phyloP scores from a whole-genome alignment of 2,888 invertebrate genomes.

The Helobdella robusta region DNA sequence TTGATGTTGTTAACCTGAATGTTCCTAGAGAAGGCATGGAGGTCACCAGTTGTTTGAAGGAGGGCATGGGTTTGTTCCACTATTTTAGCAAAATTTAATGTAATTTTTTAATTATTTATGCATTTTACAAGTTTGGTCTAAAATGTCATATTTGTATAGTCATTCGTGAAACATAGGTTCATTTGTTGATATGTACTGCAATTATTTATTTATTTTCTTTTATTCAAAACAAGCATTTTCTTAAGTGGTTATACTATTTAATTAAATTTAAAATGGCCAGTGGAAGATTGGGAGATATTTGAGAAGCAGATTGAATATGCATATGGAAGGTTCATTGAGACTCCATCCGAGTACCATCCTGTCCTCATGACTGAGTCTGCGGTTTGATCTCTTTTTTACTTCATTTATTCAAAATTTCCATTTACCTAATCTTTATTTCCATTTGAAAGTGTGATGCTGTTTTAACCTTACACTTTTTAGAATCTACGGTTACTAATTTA shows the following conservation, averaged over 20 bases:
- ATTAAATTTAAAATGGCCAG: constrained; percentile 43
- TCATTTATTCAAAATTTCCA: background rate
- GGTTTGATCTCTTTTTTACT: constrained; percentile 42
- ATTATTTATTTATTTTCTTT: background rate
- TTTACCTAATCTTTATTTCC: background rate
- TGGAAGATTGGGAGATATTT: constrained; percentile 97
- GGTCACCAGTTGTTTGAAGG: constrained; percentile 83
- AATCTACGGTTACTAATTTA: background rate
- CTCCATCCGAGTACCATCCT: constrained; percentile 88
- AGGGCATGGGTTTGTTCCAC: constrained; percentile 67
- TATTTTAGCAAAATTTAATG: background rate
- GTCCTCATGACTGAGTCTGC: constrained; percentile 95
- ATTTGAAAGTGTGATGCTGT: no score
- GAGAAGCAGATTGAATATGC: constrained; percentile 89
- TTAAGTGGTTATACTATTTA: background rate
- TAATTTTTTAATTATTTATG: background rate
- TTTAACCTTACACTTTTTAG: background rate
- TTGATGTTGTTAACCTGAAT: constrained; percentile 85
- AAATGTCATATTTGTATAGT: no score
- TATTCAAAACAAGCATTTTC: background rate
- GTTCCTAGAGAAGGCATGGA: constrained; percentile 80
- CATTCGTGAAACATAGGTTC: background rate
- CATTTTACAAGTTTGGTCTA: no score
- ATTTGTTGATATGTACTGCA: background rate
- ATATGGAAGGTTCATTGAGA: constrained; percentile 83